These are phyloP conservation scores for Pasiphila rectangulata DNA, from an alignment of 2,888 invertebrate species.

Conservation along the genomic window DNA sequence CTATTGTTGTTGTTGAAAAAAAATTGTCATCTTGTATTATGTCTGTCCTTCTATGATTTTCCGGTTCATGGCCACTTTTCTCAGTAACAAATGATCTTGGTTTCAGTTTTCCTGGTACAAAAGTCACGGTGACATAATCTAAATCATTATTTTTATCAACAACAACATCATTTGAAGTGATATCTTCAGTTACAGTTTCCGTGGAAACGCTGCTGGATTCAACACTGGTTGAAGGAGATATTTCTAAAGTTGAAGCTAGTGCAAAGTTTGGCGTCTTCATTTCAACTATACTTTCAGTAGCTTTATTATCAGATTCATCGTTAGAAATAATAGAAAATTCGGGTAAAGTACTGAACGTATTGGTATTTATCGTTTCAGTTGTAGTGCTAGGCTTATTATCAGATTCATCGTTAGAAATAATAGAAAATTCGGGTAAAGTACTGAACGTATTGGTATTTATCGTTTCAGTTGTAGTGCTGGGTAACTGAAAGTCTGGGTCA, in stretches of 20 bases:
- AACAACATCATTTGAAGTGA: constrained; percentile 22
- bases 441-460: neutral
- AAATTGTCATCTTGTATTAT: constrained; percentile 22
- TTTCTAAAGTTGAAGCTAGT: constrained; percentile 49
- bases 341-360: neutral
- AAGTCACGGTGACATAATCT: constrained; percentile 34
- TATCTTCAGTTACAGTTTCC: constrained; percentile 42
- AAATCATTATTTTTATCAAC: constrained; percentile 32
- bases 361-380: neutral
- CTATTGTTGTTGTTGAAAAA: neutral
- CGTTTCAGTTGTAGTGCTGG: neutral
- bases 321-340: neutral
- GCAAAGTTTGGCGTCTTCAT: constrained; percentile 29
- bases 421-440: constrained; percentile 3
- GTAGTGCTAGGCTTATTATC: neutral
- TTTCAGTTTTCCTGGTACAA: constrained; percentile 39
- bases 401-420: neutral
- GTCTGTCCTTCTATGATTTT: constrained; percentile 20
- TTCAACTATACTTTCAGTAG: constrained; percentile 3
- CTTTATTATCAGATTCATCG: neutral
- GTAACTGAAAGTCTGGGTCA: neutral
- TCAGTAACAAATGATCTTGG: constrained; percentile 45
- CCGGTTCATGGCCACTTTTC: constrained; percentile 6
- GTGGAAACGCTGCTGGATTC: constrained; percentile 33
- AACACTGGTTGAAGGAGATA: constrained; percentile 36